Conservation (phyloP, 2,113 vertebrate genomes). For the Rattus norvegicus region DNA sequence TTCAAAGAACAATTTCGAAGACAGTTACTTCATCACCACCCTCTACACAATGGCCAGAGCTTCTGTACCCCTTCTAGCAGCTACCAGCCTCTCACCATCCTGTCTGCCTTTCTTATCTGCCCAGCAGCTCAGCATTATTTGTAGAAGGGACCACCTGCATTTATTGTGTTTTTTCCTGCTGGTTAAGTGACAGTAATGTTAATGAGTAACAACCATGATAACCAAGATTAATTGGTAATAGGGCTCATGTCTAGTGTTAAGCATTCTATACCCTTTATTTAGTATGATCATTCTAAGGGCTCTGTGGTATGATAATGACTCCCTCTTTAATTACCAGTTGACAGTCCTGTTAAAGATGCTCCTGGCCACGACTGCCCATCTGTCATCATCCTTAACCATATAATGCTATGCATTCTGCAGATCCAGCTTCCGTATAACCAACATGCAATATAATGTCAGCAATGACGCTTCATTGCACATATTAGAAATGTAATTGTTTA, state of each 20-base stretch:
- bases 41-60: rapidly evolving
- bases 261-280: neutral
- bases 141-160: neutral
- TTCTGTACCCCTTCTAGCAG: neutral
- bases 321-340: neutral
- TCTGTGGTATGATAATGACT: neutral
- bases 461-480: neutral
- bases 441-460: neutral
- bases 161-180: neutral
- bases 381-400: neutral
- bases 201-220: neutral
- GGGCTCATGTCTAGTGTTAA: neutral
- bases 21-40: rapidly evolving
- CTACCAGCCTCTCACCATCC: rapidly evolving
- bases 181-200: neutral
- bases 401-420: neutral
- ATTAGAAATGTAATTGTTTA: neutral
- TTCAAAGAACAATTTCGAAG: neutral
- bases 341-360: neutral
- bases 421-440: neutral
- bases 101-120: neutral
- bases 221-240: neutral
- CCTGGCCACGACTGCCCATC: neutral
- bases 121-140: neutral
- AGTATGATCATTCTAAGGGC: neutral